A percentile compares a stretch with the other conserved stretches of the same genome.
These are phyloP conservation scores for Prosapia bicincta DNA, from an alignment of 2,888 invertebrate species.

Conservation along the genomic window DNA sequence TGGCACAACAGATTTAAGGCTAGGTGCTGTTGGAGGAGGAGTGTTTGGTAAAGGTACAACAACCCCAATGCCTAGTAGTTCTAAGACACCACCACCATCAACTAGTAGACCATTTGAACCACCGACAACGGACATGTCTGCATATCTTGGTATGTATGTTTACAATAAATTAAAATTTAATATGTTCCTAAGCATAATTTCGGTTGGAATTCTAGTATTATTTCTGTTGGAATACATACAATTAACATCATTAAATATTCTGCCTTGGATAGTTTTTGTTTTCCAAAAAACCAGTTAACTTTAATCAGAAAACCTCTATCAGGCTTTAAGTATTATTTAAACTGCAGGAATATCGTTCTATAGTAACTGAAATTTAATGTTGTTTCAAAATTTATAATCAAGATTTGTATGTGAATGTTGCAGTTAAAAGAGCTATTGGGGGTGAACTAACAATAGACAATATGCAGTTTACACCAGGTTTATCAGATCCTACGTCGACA, in stretches of 20 bases:
- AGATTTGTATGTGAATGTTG: constrained; percentile 13
- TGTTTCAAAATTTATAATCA: not conserved
- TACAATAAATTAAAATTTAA: too few species aligned
- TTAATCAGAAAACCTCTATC: too few species aligned
- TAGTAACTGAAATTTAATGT: too few species aligned
- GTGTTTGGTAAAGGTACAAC: constrained; percentile 31
- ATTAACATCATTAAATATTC: too few species aligned
- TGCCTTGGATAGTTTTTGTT: too few species aligned
- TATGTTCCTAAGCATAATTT: too few species aligned
- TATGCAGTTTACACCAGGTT: constrained; percentile 56
- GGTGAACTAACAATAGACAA: constrained; percentile 65
- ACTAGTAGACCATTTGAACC: constrained; percentile 43
- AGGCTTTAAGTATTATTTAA: too few species aligned
- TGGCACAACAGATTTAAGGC: constrained; percentile 52
- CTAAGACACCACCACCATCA: constrained; percentile 44
- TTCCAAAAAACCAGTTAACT: too few species aligned
- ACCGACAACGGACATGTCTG: constrained; percentile 52
- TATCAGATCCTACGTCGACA: constrained; percentile 58
- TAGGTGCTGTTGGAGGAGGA: constrained; percentile 44
- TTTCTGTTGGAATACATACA: too few species aligned
- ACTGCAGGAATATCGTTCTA: too few species aligned
- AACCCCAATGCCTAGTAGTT: constrained; percentile 35
- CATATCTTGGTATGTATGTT: constrained; percentile 50
- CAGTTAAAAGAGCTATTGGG: constrained; percentile 67
- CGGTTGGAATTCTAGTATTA: too few species aligned